Conservation (phyloP, 2,888 invertebrate species). For the Caenorhabditis sp. region DNA sequence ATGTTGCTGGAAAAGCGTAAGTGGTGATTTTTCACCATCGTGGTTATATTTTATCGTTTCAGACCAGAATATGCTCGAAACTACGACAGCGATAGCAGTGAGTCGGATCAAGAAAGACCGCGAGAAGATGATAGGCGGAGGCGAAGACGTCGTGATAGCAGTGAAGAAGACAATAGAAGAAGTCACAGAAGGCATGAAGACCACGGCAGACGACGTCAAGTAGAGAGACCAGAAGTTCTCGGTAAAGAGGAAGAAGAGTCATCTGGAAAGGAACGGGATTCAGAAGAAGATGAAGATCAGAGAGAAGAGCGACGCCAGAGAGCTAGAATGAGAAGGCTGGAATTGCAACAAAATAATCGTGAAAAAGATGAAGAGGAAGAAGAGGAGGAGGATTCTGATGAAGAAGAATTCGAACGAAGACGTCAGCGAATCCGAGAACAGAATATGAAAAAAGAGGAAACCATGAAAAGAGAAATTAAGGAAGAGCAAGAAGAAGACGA, state of each 20-base stretch:
- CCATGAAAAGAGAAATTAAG: conserved; percentile 62
- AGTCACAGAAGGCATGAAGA: conserved; percentile 45
- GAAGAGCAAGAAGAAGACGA: conserved; percentile 72
- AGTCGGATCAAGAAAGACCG: conserved; percentile 40
- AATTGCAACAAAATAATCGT: conserved; percentile 63
- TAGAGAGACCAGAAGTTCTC: conserved; percentile 71
- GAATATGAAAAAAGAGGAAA: conserved; percentile 58
- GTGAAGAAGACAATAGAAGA: conserved; percentile 67
- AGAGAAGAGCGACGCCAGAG: conserved; percentile 74
- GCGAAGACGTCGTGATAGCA: conserved; percentile 48
- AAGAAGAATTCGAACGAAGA: conserved; percentile 69
- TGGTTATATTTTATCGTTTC: conserved; percentile 1
- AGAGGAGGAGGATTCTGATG: conserved; percentile 69
- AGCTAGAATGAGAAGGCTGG: conserved; percentile 68
- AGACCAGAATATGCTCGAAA: conserved; percentile 68
- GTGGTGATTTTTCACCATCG: background rate
- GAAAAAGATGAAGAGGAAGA: conserved; percentile 69
- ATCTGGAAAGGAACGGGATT: conserved; percentile 50
- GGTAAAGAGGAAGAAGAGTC: conserved; percentile 59
- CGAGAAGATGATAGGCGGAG: conserved; percentile 39
- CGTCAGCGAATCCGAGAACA: conserved; percentile 63
- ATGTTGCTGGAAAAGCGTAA: conserved; percentile 94
- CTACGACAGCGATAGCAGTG: conserved; percentile 53
- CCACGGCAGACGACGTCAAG: conserved; percentile 55
- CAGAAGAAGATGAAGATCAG: conserved; percentile 75